These are phyloP conservation scores for Hypomesus transpacificus DNA, from an alignment of 2,113 vertebrate genomes.

Conservation along the genomic window DNA sequence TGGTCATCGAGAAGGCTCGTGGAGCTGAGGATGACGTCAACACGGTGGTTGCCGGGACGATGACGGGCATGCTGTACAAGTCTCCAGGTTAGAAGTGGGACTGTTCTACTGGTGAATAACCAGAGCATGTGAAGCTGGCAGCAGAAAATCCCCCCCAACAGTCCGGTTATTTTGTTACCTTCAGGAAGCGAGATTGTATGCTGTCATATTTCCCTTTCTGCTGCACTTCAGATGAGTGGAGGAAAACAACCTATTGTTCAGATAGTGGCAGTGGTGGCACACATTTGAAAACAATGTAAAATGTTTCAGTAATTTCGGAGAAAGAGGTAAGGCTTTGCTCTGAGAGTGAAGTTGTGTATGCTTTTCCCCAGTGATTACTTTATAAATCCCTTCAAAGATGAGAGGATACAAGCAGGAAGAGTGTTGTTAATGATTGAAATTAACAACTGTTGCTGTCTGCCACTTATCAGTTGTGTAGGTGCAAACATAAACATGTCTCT, in stretches of 20 bases:
- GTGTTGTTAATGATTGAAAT: slow-evolving; percentile 1
- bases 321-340: background rate
- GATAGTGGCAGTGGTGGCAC: background rate
- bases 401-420: background rate
- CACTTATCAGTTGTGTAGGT: too few species aligned
- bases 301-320: too few species aligned
- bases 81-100: slow-evolving; percentile 71
- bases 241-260: background rate
- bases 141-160: background rate
- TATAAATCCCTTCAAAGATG: background rate
- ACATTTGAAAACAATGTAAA: background rate
- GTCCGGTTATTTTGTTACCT: background rate
- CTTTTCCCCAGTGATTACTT: background rate
- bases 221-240: background rate
- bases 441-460: too few species aligned
- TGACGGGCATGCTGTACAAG: slow-evolving; percentile 86
- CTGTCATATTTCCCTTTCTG: background rate
- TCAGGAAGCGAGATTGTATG: background rate
- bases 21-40: slow-evolving; percentile 88
- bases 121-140: too few species aligned
- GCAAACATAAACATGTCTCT: too few species aligned
- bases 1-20: slow-evolving; percentile 82
- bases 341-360: background rate
- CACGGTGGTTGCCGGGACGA: slow-evolving; percentile 80
- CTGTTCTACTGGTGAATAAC: background rate